These are phyloP conservation scores for Brassicogethes aeneus DNA, from an alignment of 2,888 invertebrate genomes.

Conservation along the genomic window DNA sequence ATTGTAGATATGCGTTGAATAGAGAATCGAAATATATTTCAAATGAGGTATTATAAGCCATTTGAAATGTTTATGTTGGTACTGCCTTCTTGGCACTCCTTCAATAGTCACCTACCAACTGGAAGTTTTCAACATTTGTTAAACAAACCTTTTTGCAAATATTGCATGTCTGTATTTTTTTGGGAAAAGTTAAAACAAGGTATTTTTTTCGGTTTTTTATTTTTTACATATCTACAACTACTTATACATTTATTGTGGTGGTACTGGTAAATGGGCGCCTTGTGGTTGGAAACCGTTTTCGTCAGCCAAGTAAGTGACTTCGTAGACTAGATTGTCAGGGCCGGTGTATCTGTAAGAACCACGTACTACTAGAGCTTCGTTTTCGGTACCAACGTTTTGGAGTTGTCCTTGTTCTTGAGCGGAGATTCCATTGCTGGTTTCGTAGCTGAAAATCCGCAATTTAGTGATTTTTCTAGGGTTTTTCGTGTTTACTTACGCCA, in stretches of 20 bases:
- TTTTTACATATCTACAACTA: not conserved
- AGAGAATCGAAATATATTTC: no score
- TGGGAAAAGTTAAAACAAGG: no score
- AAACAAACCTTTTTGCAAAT: no score
- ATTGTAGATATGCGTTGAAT: no score
- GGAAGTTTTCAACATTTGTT: no score
- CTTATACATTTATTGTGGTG: constrained; percentile 3
- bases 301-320: constrained; percentile 52
- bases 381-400: constrained; percentile 52
- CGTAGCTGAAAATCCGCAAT: constrained; percentile 46
- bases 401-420: constrained; percentile 50
- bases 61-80: no score
- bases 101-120: no score
- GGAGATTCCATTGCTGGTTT: constrained; percentile 53
- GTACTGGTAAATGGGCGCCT: constrained; percentile 41
- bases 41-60: no score
- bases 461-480: constrained; percentile 51
- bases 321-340: constrained; percentile 51
- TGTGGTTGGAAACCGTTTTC: constrained; percentile 51
- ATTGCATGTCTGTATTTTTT: no score
- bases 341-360: constrained; percentile 55
- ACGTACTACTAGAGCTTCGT: constrained; percentile 40
- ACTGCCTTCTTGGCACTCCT: no score
- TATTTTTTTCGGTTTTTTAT: constrained; percentile 1
- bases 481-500: constrained; percentile 35